These are phyloP conservation scores for Podarcis cretensis DNA, from an alignment of 2,113 vertebrate genomes.

Conservation along the genomic window DNA sequence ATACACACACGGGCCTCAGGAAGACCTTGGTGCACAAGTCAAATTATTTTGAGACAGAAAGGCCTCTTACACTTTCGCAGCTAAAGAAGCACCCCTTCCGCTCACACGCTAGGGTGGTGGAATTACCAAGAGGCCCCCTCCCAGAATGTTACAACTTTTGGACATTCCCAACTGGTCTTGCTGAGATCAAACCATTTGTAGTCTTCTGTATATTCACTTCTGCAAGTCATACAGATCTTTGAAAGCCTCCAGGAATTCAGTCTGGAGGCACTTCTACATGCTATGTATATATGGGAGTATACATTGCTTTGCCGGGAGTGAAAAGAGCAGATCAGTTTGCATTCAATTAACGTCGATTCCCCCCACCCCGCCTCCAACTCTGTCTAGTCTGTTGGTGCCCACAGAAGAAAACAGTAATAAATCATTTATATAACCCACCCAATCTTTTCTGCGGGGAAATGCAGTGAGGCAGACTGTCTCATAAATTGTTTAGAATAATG, in stretches of 20 bases:
- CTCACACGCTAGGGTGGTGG: too few relatives aligned
- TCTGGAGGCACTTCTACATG: background rate
- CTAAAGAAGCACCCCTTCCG: too few relatives aligned
- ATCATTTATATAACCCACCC: conserved; percentile 75
- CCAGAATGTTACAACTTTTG: conserved; percentile 11
- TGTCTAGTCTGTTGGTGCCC: conserved; percentile 66
- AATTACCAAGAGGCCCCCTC: too few relatives aligned
- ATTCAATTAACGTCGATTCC: conserved; percentile 72
- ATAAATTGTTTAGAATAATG: conserved; percentile 78
- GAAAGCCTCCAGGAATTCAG: conserved; percentile 31
- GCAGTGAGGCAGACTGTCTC: conserved; percentile 70
- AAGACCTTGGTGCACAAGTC: too few relatives aligned
- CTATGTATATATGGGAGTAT: background rate
- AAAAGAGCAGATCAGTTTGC: conserved; percentile 55
- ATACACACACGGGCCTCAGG: too few relatives aligned
- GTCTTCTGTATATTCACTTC: conserved; percentile 57
- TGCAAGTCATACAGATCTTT: conserved; percentile 14
- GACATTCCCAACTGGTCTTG: conserved; percentile 33
- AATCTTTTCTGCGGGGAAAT: conserved; percentile 71
- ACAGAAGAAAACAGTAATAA: conserved; percentile 74
- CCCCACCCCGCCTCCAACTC: background rate
- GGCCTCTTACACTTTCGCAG: too few relatives aligned
- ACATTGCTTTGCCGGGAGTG: conserved; percentile 37
- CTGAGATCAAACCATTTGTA: conserved; percentile 46
- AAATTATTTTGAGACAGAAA: too few relatives aligned